Evolutionary conservation across 2,797 vertebrate genomes (phyloP), one percentile per base, ranked within the genome.

Genomic region (Dromococcyx pavoninus): DNA sequence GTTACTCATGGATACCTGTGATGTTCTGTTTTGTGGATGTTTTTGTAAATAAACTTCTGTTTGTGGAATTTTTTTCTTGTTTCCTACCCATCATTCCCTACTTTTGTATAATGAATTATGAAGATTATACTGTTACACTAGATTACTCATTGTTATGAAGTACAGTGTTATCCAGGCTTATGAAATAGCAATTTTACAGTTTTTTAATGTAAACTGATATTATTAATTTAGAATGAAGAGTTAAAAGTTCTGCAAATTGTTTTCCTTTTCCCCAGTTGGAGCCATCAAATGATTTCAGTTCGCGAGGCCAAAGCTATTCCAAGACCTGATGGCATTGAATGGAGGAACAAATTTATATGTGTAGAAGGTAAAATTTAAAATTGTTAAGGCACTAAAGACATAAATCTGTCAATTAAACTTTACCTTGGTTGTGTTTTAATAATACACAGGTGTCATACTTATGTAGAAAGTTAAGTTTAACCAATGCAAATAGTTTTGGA

Each of bases 321-420:
- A 44, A 99, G 98, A 96, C 97, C 96, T 92, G 98, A 97, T 88
- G 98, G 95, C 80, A 86, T 43, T 91, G 98, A 98, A 87, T 99
- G 99, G 99, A 99, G 97, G 98, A 98, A 98, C 97, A 99, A 99
- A 95, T 99, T 97, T 95, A 99, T 99, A 95, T 99, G 99, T 97
- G 98, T 99, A 75, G 99, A 99, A 98, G 99, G 99, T 99, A 98
- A 95, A 87, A 91, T 74, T 17, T 67, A 56, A 90, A 79, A 8
- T 60, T 71, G 4, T 70, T 81, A 65, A 50, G 25, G 37, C 11
- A 65, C 58, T 61, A 88, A 83, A 69, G 66, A 61, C 6, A 6
- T 44, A 48, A 54, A 35, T 75, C 32, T 85, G 14, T 71, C 13
- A 74, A 33, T 70, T 77, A 64, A 30, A 58, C 11, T 62, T 93